Base-by-base conservation (phyloP, 2,113 vertebrate species). In the Syrrhaptes paradoxus region DNA sequence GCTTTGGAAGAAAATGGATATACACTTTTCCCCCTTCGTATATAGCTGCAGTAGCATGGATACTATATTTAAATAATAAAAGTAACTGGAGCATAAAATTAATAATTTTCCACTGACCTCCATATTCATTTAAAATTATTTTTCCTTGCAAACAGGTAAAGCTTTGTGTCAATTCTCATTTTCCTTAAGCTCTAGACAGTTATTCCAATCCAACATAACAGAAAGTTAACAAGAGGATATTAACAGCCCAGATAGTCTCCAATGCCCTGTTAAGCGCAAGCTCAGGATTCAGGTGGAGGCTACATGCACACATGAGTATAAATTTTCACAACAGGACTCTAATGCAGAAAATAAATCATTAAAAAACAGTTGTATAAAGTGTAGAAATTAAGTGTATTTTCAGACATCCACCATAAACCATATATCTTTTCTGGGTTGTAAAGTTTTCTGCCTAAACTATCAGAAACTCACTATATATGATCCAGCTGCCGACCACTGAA, bases 21-120 rank as follows among this genome's bases (percentile, higher is more conserved):
- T 63, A n/a, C 41, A 52, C 6, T 67, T 75, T 72, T 92, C 36
- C 54, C 4, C 13, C 6, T 74, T 59, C 24, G 2, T 80, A 46
- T 86, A 67, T 70, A 57, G 14, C 45, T 6, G 1, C 29, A 84
- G 29, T 86, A 55, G 11, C 24, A 52, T 19, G 21, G 16, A 26
- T 90, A 67, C 22, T 80, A 52, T 73, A 83, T 88, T 89, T 90
- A 72, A 93, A 88, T 74, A 96, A 87, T 93, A 90, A 90, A 94
- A 96, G 75, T 88, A 95, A 94, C 73, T 89, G 86, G 62, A 95
- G 94, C 89, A 93, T 95, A 96, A 97, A 92, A 96, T 97, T 96
- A 96, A 82, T 91, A 94, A 58, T 95, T 96, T 96, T 96, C 54
- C 28, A 81, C 66, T 94, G 93, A 93, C 95, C 67, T 92, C 80